A percentile compares a stretch with the other conserved stretches of the same genome.
These are phyloP conservation scores for Diaperis boleti DNA, from an alignment of 2,888 invertebrate genomes.

Conservation along the genomic window DNA sequence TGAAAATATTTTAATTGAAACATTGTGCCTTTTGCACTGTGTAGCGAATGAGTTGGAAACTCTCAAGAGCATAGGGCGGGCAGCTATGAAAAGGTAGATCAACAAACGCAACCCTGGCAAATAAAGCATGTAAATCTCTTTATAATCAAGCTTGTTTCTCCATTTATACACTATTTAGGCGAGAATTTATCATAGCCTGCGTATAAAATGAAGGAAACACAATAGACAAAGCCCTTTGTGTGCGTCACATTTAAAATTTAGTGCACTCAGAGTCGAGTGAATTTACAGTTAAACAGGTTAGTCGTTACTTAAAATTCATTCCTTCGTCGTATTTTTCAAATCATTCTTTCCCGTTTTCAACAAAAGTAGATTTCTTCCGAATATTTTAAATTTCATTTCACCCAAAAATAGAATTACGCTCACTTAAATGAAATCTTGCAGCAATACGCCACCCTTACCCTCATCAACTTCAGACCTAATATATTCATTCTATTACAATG, in stretches of 20 bases:
- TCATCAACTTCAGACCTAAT: constrained; percentile 36
- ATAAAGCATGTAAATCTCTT: constrained; percentile 50
- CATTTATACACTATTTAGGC: constrained; percentile 52
- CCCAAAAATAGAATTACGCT: constrained; percentile 34
- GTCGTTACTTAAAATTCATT: constrained; percentile 39
- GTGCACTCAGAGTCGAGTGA: constrained; percentile 35
- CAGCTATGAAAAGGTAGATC: constrained; percentile 49
- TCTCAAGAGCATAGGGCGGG: constrained; percentile 43
- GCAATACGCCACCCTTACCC: constrained; percentile 29
- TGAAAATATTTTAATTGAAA: constrained; percentile 46
- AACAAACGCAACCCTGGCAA: constrained; percentile 49
- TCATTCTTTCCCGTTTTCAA: constrained; percentile 28
- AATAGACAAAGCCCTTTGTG: constrained; percentile 54
- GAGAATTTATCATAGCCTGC: constrained; percentile 51
- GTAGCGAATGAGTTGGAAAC: constrained; percentile 40
- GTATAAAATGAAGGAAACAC: constrained; percentile 55
- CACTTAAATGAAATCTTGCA: constrained; percentile 36
- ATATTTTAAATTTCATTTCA: constrained; percentile 36
- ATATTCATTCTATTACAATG: constrained; percentile 31
- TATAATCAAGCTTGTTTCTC: constrained; percentile 51
- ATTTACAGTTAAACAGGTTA: constrained; percentile 42
- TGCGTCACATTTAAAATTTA: constrained; percentile 55
- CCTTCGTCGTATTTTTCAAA: constrained; percentile 30
- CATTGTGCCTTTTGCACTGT: constrained; percentile 41
- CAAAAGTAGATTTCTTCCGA: constrained; percentile 34